Percentiles rank a stretch among this genome's conserved stretches.
phyloP scores from a whole-genome alignment of 1,140 invertebrate genomes.

The Pseudomyrmex flavicornis region DNA sequence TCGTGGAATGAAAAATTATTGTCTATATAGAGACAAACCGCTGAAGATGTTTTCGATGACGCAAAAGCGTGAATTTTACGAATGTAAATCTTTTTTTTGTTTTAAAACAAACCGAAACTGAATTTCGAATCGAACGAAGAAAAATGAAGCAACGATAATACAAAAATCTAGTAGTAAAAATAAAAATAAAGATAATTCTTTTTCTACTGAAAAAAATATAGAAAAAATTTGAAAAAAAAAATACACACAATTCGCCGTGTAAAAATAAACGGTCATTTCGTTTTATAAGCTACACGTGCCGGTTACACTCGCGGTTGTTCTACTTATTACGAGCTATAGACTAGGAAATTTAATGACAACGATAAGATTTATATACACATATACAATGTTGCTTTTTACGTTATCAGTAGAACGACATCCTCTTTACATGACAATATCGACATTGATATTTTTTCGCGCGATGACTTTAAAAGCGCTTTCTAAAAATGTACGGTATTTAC shows the following conservation, averaged over 20 bases:
- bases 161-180: too few relatives aligned
- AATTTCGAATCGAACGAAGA: too few relatives aligned
- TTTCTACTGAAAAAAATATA: too few relatives aligned
- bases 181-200: too few relatives aligned
- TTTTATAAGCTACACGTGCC: conserved; percentile 22
- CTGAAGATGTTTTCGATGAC: too few relatives aligned
- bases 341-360: conserved; percentile 33
- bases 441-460: conserved; percentile 29
- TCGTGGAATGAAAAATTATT: too few relatives aligned
- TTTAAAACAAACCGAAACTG: too few relatives aligned
- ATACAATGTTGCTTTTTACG: conserved; percentile 52
- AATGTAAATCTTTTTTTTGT: too few relatives aligned
- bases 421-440: conserved; percentile 36
- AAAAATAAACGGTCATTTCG: neutral
- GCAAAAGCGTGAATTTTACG: too few relatives aligned
- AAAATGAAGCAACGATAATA: too few relatives aligned
- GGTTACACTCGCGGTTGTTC: conserved; percentile 25
- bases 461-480: conserved; percentile 56
- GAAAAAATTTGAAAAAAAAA: neutral
- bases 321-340: conserved; percentile 44
- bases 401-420: conserved; percentile 51
- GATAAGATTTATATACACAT: conserved; percentile 28
- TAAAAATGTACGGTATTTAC: conserved; percentile 25
- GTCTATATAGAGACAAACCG: too few relatives aligned
- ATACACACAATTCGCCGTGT: neutral